Evolutionary conservation across 1,140 invertebrate genomes (phyloP).

Genomic region (Listronotus bonariensis): DNA sequence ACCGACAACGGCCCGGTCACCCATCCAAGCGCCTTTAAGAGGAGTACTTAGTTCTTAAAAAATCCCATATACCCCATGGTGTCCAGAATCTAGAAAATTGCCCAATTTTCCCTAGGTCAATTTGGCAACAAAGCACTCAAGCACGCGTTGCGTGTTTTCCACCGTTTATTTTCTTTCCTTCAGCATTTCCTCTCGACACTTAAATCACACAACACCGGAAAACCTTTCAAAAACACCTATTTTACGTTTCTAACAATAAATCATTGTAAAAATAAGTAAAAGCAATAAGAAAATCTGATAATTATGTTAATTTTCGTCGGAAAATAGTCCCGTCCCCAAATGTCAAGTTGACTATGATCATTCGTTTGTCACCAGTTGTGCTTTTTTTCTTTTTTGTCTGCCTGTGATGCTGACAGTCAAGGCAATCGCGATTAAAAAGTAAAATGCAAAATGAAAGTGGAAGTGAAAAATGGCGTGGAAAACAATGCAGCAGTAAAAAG

Average conservation of each 20-base stretch:
- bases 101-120: not conserved
- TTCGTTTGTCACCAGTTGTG: not conserved
- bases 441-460: conserved; percentile 48
- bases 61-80: too few species aligned
- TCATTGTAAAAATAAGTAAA: not conserved
- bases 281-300: not conserved
- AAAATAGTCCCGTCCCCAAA: not conserved
- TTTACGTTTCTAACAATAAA: not conserved
- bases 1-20: too few species aligned
- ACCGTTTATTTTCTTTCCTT: conserved; percentile 38
- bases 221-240: conserved; percentile 10
- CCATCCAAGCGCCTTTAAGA: too few species aligned
- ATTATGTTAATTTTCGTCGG: not conserved
- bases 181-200: conserved; percentile 33
- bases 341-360: not conserved
- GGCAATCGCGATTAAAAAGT: conserved; percentile 1
- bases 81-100: not conserved
- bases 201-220: conserved; percentile 22
- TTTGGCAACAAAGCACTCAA: conserved; percentile 22
- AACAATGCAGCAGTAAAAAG: conserved; percentile 25
- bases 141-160: conserved; percentile 35
- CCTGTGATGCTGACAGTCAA: not conserved
- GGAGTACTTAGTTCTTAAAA: too few species aligned
- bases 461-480: conserved; percentile 35
- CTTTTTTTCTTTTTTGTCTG: conserved; percentile 2